phyloP scores from a whole-genome alignment of 2,888 invertebrate genomes.

The Synanthedon andrenaeformis region DNA sequence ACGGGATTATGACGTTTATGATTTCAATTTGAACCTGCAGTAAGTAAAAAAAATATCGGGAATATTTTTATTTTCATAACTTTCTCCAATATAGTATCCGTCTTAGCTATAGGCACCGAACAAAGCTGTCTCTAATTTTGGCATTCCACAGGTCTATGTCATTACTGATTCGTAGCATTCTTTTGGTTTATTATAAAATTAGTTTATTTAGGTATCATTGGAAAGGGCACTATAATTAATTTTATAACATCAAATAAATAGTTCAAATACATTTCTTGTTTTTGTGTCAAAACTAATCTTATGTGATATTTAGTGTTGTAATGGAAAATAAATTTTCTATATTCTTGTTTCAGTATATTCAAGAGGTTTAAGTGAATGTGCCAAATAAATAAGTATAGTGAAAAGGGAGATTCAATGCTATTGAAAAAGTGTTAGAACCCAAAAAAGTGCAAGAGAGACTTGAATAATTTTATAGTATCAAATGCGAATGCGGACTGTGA shows the following conservation, averaged over 20 bases:
- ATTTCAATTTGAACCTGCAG: slow-evolving; percentile 37
- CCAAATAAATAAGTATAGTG: slow-evolving; percentile 1
- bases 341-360: too few relatives aligned
- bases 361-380: neutral
- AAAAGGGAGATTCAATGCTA: neutral
- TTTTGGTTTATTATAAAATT: slow-evolving; percentile 11
- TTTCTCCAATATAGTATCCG: slow-evolving; percentile 9
- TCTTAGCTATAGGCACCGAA: slow-evolving; percentile 19
- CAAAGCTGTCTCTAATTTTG: slow-evolving; percentile 62
- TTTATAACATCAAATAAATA: neutral
- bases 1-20: slow-evolving; percentile 53
- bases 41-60: slow-evolving; percentile 43
- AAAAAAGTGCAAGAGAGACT: neutral
- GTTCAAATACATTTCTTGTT: too few relatives aligned
- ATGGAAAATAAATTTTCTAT: too few relatives aligned
- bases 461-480: neutral
- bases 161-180: slow-evolving; percentile 45
- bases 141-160: slow-evolving; percentile 59
- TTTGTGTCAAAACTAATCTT: too few relatives aligned
- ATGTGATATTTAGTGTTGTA: too few relatives aligned
- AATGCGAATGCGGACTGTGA: neutral
- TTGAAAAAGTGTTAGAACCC: neutral
- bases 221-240: neutral
- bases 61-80: slow-evolving; percentile 23
- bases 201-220: neutral